phyloP scores from a whole-genome alignment of 2,113 vertebrate genomes.

The Nycticryphes semicollaris region DNA sequence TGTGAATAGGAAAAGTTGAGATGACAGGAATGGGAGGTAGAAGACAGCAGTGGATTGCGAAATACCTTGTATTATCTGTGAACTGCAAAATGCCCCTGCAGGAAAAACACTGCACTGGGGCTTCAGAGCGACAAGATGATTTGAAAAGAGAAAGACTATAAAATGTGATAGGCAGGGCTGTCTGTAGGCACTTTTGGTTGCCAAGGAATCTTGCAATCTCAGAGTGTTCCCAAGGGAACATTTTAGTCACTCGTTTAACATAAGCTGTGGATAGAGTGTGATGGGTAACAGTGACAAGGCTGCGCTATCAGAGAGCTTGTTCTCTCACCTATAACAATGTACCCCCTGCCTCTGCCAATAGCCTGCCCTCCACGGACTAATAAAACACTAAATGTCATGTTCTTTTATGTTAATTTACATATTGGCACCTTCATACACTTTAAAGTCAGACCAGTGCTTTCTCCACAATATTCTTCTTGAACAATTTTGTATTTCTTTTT shows the following conservation, averaged over 20 bases:
- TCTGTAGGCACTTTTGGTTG: constrained; percentile 28
- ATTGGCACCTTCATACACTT: background rate
- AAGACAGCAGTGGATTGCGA: background rate
- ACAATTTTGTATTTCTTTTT: background rate
- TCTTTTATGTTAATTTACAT: constrained; percentile 19
- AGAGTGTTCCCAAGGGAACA: constrained; percentile 5
- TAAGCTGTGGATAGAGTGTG: background rate
- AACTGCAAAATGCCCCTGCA: constrained; percentile 37
- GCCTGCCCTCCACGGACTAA: background rate
- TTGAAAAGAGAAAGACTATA: background rate
- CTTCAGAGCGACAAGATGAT: background rate
- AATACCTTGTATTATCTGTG: background rate
- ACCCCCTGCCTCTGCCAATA: background rate
- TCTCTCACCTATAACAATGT: background rate
- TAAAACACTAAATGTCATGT: background rate
- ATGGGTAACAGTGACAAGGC: background rate
- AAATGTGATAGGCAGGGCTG: constrained; percentile 32
- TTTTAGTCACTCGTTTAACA: constrained; percentile 48
- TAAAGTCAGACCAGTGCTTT: background rate
- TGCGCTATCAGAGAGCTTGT: background rate
- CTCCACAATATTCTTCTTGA: background rate
- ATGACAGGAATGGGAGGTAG: background rate
- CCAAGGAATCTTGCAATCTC: background rate
- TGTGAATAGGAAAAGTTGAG: constrained; percentile 8
- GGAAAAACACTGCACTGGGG: background rate